A percentile compares a stretch with the other conserved stretches of the same genome.
These are phyloP conservation scores for Zosterops lateralis DNA, from an alignment of 2,113 vertebrate genomes.

Conservation along the genomic window DNA sequence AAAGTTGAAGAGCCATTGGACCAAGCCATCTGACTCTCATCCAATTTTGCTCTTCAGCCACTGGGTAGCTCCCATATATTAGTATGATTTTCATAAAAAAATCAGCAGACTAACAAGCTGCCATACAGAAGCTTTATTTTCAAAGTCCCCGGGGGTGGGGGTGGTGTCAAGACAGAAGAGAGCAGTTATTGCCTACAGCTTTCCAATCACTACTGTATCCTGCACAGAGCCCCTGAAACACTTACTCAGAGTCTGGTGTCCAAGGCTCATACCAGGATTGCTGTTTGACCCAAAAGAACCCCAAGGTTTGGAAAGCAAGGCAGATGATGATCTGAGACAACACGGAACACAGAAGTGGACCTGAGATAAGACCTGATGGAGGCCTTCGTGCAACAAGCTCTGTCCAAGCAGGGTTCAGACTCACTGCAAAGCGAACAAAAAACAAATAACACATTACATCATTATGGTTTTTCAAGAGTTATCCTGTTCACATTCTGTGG, in stretches of 20 bases:
- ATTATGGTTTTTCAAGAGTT: neutral
- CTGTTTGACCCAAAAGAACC: conserved; percentile 87
- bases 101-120: neutral
- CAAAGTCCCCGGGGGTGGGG: neutral
- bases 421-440: conserved; percentile 79
- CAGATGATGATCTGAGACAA: conserved; percentile 92
- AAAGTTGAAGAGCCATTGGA: neutral
- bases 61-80: neutral
- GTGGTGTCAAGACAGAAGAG: neutral
- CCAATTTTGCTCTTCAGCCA: neutral
- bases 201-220: neutral
- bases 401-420: conserved; percentile 94
- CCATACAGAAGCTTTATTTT: neutral
- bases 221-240: neutral
- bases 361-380: conserved; percentile 93
- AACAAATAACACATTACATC: neutral
- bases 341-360: conserved; percentile 89
- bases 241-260: conserved; percentile 83
- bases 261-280: conserved; percentile 87
- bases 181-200: neutral
- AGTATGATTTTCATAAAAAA: neutral
- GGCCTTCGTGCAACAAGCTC: conserved; percentile 89
- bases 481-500: neutral
- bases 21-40: neutral
- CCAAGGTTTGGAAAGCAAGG: conserved; percentile 86